A percentile compares a stretch with the other conserved stretches of the same genome.
Evolutionary conservation across 2,113 vertebrate species (phyloP).

Genomic region (Eubucco bourcierii): DNA sequence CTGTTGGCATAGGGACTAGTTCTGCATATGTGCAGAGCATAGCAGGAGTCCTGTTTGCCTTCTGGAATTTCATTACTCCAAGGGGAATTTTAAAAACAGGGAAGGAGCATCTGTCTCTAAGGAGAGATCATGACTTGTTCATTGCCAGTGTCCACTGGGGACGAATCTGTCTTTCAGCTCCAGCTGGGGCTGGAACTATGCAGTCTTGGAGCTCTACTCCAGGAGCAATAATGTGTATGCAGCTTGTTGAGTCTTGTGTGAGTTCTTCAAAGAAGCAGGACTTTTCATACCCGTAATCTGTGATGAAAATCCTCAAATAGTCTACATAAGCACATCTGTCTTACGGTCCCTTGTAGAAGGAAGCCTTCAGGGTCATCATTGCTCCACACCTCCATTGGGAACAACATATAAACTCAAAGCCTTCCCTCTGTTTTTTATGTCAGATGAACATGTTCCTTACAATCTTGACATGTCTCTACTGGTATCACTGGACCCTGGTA

Average conservation of each 20-base stretch:
- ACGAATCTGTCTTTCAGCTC: neutral
- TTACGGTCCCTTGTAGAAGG: neutral
- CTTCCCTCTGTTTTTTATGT: neutral
- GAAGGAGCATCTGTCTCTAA: neutral
- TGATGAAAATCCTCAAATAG: neutral
- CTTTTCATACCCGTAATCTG: neutral
- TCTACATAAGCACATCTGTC: neutral
- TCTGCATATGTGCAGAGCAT: neutral
- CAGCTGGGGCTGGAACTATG: neutral
- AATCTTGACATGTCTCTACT: neutral
- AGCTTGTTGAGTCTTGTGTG: neutral
- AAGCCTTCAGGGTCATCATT: neutral
- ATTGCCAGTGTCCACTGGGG: neutral
- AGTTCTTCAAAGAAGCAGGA: neutral
- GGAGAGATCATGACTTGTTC: neutral
- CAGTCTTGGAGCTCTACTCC: neutral
- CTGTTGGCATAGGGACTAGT: neutral
- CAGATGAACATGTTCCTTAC: neutral
- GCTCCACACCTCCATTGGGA: accelerated
- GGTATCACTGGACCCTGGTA: neutral
- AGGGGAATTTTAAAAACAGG: neutral
- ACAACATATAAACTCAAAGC: neutral
- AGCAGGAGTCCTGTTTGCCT: neutral
- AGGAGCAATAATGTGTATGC: neutral
- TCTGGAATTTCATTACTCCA: neutral